Percentiles rank a stretch among this genome's conserved stretches.
phyloP scores from a whole-genome alignment of 2,797 vertebrate genomes.

The Lutjanus argentimaculatus region DNA sequence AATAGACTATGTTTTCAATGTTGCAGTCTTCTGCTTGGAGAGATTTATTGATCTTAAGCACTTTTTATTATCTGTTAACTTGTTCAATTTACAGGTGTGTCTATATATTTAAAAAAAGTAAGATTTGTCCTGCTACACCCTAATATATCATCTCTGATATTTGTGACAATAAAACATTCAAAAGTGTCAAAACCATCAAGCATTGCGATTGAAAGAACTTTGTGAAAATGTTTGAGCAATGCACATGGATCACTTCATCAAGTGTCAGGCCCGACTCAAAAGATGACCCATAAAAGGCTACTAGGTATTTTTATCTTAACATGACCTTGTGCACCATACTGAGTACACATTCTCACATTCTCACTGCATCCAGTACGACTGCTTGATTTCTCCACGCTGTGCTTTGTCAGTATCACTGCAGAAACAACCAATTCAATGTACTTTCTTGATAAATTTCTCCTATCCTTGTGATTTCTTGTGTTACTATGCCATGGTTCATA shows the following conservation, averaged over 20 bases:
- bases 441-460: conserved; percentile 9
- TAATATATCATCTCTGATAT: not conserved
- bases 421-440: not conserved
- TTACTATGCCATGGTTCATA: not conserved
- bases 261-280: conserved; percentile 72
- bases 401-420: conserved; percentile 37
- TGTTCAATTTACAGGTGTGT: not conserved
- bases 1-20: conserved; percentile 13
- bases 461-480: not conserved
- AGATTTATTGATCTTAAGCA: not conserved
- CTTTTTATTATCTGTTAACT: not conserved
- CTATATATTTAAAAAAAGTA: not conserved
- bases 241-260: conserved; percentile 59
- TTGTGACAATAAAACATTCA: not conserved
- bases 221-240: conserved; percentile 49
- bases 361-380: conserved; percentile 69
- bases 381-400: conserved; percentile 50
- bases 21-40: conserved; percentile 6
- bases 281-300: conserved; percentile 85
- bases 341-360: conserved; percentile 82
- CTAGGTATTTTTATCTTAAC: conserved; percentile 88
- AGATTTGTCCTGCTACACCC: not conserved
- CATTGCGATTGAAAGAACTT: not conserved
- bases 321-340: conserved; percentile 79
- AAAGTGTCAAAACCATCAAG: not conserved